Evolutionary conservation across 2,113 vertebrate genomes (phyloP).

Genomic region (Pluvialis apricaria): DNA sequence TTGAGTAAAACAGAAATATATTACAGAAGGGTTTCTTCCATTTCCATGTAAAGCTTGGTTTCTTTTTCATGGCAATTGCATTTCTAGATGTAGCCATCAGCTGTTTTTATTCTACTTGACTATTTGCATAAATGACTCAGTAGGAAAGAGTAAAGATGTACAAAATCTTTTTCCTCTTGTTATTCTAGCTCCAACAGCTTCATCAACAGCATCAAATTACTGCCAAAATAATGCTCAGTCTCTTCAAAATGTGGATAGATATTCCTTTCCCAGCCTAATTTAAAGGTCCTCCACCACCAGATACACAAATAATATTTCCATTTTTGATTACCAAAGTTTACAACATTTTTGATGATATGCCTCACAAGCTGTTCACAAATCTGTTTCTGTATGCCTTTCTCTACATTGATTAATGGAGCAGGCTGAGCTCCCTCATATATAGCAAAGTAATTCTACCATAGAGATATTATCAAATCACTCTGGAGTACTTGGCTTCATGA

Average conservation of each 20-base stretch:
- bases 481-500: background rate
- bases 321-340: conserved; percentile 51
- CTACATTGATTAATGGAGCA: conserved; percentile 30
- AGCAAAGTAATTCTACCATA: background rate
- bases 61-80: background rate
- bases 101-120: background rate
- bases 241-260: conserved; percentile 30
- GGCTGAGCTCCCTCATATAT: background rate
- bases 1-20: background rate
- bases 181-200: background rate
- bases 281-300: background rate
- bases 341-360: conserved; percentile 30
- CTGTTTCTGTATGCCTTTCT: conserved; percentile 30
- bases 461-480: background rate
- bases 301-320: conserved; percentile 32
- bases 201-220: conserved; percentile 13
- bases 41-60: background rate
- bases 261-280: conserved; percentile 5
- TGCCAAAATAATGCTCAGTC: conserved; percentile 17
- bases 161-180: background rate
- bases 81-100: background rate
- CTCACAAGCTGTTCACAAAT: conserved; percentile 64
- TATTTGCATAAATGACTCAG: background rate
- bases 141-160: background rate
- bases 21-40: background rate